These are phyloP conservation scores for Melitaea athalia DNA, from an alignment of 2,888 invertebrate species.

Conservation along the genomic window DNA sequence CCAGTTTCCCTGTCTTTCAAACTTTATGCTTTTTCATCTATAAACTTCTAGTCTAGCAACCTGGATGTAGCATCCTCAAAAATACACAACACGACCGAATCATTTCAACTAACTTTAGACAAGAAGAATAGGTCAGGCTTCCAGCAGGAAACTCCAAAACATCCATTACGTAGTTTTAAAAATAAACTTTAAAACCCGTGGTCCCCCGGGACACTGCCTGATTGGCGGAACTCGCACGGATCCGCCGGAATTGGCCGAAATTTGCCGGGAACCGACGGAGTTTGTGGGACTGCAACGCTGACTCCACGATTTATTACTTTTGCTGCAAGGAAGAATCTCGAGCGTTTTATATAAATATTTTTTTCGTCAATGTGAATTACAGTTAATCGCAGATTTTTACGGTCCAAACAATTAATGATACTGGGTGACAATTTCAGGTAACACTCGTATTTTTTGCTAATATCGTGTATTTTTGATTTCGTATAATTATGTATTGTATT, in stretches of 20 bases:
- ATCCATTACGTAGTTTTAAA: conserved; percentile 45
- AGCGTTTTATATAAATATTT: conserved; percentile 16
- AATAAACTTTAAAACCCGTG: conserved; percentile 40
- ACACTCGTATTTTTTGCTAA: too few relatives aligned
- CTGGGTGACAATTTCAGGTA: too few relatives aligned
- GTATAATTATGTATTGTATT: too few relatives aligned
- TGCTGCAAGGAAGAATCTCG: background rate
- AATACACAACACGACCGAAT: background rate
- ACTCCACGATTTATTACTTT: conserved; percentile 24
- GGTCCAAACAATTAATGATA: too few relatives aligned
- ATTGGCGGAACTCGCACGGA: conserved; percentile 29
- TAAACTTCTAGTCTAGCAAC: background rate
- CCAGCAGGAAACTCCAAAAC: conserved; percentile 33
- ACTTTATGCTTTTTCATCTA: too few relatives aligned
- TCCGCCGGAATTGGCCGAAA: conserved; percentile 30
- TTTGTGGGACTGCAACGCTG: conserved; percentile 40
- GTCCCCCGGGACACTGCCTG: conserved; percentile 22
- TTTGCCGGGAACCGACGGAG: conserved; percentile 35
- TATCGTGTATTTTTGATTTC: too few relatives aligned
- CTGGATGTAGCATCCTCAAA: background rate
- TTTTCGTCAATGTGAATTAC: background rate
- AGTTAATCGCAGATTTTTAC: too few relatives aligned
- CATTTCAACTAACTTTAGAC: conserved; percentile 13
- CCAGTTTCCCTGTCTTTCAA: too few relatives aligned
- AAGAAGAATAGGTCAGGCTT: conserved; percentile 16